Evolutionary conservation across 92 coral and sea anemone species (phyloP).

Genomic region (Siderastrea radians): DNA sequence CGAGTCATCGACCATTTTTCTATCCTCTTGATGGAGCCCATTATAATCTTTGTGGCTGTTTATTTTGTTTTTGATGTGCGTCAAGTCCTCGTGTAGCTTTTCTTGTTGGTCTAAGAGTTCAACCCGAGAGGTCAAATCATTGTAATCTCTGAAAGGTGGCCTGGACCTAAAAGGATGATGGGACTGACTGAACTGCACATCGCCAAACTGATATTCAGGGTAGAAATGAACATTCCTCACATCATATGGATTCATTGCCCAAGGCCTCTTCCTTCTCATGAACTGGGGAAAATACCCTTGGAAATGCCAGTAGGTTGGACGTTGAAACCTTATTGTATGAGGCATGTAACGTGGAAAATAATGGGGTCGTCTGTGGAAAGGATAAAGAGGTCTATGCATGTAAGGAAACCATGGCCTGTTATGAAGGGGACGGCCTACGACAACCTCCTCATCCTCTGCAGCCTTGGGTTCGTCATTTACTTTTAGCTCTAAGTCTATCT

Average conservation of each 20-base stretch:
- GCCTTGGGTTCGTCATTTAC: conserved; percentile 5
- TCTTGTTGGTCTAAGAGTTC: conserved; percentile 1
- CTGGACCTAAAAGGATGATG: background rate
- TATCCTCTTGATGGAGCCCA: conserved; percentile 8
- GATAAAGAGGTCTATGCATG: conserved; percentile 12
- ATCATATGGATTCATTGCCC: conserved; percentile 27
- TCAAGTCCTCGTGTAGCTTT: conserved; percentile 1
- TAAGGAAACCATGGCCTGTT: conserved; percentile 22
- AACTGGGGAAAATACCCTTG: conserved; percentile 36
- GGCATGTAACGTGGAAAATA: background rate
- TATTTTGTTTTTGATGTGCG: conserved; percentile 23
- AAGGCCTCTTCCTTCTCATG: conserved; percentile 8
- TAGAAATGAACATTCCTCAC: conserved; percentile 10
- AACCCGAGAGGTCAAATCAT: background rate
- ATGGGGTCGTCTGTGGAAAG: background rate
- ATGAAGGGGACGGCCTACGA: background rate
- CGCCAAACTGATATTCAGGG: conserved; percentile 32
- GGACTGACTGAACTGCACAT: conserved; percentile 13
- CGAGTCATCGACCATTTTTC: conserved; percentile 26
- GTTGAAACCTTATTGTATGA: background rate
- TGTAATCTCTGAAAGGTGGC: conserved; percentile 16
- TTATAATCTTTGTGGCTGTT: background rate
- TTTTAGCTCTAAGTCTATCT: background rate
- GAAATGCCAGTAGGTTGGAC: conserved; percentile 19
- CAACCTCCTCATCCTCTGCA: background rate